Evolutionary conservation across 2,797 vertebrate genomes (phyloP).

Genomic region (Gephyroberyx darwinii): DNA sequence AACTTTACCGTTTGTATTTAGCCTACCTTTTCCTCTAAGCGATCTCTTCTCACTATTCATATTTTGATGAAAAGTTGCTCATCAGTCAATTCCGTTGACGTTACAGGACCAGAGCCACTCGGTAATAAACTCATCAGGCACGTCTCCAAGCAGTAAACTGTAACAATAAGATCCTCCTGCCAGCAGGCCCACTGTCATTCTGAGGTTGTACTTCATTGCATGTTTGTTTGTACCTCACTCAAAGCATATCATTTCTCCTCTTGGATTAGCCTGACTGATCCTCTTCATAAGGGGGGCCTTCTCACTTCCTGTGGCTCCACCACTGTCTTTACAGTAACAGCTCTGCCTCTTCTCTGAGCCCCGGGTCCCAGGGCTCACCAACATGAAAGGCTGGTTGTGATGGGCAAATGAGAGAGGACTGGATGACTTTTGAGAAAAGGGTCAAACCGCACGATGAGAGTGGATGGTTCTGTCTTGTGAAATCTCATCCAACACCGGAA

Average conservation of each 20-base stretch:
- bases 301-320: constrained; percentile 49
- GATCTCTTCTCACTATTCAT: neutral
- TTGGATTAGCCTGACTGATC: constrained; percentile 57
- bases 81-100: neutral
- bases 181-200: constrained; percentile 25
- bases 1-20: neutral
- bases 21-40: neutral
- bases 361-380: constrained; percentile 26
- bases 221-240: constrained; percentile 39
- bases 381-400: constrained; percentile 60
- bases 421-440: constrained; percentile 49
- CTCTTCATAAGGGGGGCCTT: constrained; percentile 52
- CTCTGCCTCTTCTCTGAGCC: constrained; percentile 26
- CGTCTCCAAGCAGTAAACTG: constrained; percentile 25
- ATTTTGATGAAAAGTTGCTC: constrained; percentile 5
- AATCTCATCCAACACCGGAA: constrained; percentile 58
- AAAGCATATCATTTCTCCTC: constrained; percentile 49
- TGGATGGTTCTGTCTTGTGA: constrained; percentile 47
- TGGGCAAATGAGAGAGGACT: constrained; percentile 58
- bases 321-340: constrained; percentile 45
- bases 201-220: constrained; percentile 39
- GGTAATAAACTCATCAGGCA: constrained; percentile 46
- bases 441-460: constrained; percentile 56
- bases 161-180: constrained; percentile 31
- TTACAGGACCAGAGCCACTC: neutral